Evolutionary conservation across 2,888 invertebrate genomes (phyloP).

Genomic region (Malthinus seriepunctatus): DNA sequence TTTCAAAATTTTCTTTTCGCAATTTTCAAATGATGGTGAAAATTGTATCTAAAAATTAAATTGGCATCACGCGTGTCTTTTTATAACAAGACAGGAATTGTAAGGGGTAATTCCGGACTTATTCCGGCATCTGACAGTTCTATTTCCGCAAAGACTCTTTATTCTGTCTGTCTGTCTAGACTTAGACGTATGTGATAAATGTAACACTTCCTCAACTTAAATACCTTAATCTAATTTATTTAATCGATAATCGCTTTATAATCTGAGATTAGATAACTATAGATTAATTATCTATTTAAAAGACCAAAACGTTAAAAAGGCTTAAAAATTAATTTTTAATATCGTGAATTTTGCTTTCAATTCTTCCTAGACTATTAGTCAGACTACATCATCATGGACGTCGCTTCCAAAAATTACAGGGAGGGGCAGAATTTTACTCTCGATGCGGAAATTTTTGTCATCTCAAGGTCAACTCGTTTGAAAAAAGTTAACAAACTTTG

Average conservation of each 20-base stretch:
- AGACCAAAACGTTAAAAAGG: too few relatives aligned
- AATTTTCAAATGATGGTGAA: background rate
- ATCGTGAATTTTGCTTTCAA: too few relatives aligned
- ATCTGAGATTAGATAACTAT: too few relatives aligned
- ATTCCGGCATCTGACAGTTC: constrained; percentile 35
- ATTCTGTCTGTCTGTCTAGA: constrained; percentile 32
- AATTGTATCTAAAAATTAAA: constrained; percentile 21
- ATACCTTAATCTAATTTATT: background rate
- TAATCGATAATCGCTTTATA: too few relatives aligned
- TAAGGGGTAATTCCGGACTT: constrained; percentile 33
- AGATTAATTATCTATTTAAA: background rate
- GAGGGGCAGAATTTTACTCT: too few relatives aligned
- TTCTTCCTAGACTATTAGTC: too few relatives aligned
- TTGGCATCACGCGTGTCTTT: constrained; percentile 35
- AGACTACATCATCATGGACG: too few relatives aligned
- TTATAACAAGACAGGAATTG: constrained; percentile 30
- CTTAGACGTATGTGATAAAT: constrained; percentile 20
- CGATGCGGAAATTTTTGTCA: too few relatives aligned
- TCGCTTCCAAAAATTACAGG: too few relatives aligned
- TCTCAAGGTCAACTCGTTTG: too few relatives aligned
- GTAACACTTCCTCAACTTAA: constrained; percentile 18
- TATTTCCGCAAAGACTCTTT: constrained; percentile 31
- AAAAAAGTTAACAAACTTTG: too few relatives aligned
- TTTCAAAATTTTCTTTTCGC: background rate
- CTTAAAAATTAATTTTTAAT: too few relatives aligned